Base-by-base conservation (phyloP, 2,888 invertebrate genomes). In the Tubulanus polymorphus region DNA sequence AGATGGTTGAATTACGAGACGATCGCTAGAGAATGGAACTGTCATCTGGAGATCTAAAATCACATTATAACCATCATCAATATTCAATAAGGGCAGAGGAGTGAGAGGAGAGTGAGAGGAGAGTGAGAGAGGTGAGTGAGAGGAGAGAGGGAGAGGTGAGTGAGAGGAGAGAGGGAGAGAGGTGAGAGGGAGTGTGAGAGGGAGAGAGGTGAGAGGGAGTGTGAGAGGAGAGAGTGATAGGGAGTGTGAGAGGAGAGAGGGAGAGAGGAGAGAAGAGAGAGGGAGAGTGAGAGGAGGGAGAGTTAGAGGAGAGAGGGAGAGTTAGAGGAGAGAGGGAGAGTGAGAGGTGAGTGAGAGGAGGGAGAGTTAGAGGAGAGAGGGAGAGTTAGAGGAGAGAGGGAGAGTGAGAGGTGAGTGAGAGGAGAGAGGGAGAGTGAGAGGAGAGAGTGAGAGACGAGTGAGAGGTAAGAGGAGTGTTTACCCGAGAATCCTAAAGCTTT, bases 401-500 rank as follows among this genome's bases (percentile, higher is more conserved):
- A 5, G 15, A 15, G 5, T 18, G 41, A 41, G 15, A 41, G 23
- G 6, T 8, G 41, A 15, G 20, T 41, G 6, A 3, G 5, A 20
- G 15, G 15, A 41, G 18, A 8, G 35, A n/a, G n/a, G n/a, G n/a
- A n/a, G n/a, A n/a, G n/a, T 32, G 35, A n/a, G 10, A n/a, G n/a
- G 35, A 32, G n/a, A 12, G 10, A 32, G 10, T 32, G 35, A 32
- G n/a, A 32, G 10, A 10, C 10, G 35, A n/a, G 35, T 32, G 35
- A n/a, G n/a, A n/a, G n/a, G n/a, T n/a, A n/a, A 32, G 10, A 12
- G 6, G 8, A 18, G 18, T 5, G 29, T 48, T 50, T 51, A 64
- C 66, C 66, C 54, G 56, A 51, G 51, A 56, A 66, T 32, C 53
- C 30, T 6, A 61, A 8, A 3, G 61, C 57, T 48, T 58, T 62